A percentile compares a stretch with the other conserved stretches of the same genome.
Evolutionary conservation across 2,888 invertebrate species (phyloP).

Genomic region (Liodrosophila aerea): DNA sequence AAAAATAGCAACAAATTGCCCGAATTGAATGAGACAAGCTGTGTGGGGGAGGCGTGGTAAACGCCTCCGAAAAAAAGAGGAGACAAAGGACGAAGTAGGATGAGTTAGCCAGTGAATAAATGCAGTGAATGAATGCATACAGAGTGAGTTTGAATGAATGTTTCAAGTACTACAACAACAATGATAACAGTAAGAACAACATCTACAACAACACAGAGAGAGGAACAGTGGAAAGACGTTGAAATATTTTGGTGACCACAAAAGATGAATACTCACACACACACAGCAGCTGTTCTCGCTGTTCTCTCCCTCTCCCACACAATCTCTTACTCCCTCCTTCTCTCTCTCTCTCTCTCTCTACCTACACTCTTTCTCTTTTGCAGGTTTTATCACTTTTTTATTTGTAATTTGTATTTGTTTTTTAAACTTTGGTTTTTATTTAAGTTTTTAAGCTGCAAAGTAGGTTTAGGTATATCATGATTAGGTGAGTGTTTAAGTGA

Average conservation of each 20-base stretch:
- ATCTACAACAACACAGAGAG: constrained; percentile 14
- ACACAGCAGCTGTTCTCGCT: constrained; percentile 35
- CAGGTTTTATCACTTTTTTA: constrained; percentile 24
- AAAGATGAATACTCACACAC: constrained; percentile 33
- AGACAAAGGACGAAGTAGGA: no score
- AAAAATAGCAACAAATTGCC: constrained; percentile 29
- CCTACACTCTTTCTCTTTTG: neutral
- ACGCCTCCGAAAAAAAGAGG: no score
- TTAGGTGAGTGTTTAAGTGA: constrained; percentile 1
- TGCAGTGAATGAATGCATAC: neutral
- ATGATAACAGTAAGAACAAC: constrained; percentile 9
- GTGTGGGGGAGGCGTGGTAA: no score
- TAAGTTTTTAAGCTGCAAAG: constrained; percentile 44
- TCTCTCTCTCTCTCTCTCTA: neutral
- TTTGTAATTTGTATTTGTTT: constrained; percentile 15
- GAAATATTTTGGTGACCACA: constrained; percentile 21
- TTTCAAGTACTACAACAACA: neutral
- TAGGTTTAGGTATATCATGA: constrained; percentile 31
- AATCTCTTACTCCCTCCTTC: constrained; percentile 10
- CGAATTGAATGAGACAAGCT: constrained; percentile 21
- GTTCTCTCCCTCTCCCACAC: constrained; percentile 1
- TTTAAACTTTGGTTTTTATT: constrained; percentile 19
- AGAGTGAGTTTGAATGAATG: neutral
- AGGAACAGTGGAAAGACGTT: constrained; percentile 42
- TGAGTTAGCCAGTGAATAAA: no score